Evolutionary conservation across 2,888 invertebrate genomes (phyloP).

Genomic region (Saturnia japonica): DNA sequence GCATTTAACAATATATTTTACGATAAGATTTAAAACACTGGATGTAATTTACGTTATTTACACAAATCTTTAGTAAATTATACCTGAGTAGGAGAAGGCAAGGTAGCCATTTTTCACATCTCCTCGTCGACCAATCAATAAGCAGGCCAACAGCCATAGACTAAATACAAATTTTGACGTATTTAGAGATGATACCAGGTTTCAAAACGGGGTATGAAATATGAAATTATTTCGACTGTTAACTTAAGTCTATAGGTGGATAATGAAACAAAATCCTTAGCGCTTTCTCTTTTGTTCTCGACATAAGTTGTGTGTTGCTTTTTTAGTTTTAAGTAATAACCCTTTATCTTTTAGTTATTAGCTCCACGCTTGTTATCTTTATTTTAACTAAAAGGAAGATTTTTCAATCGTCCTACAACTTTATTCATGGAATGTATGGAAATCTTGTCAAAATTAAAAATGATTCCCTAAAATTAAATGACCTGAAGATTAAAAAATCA

Average conservation of each 20-base stretch:
- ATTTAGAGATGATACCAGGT: constrained; percentile 1
- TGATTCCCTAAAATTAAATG: no score
- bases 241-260: neutral
- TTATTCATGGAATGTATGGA: no score
- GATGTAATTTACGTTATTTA: constrained; percentile 45
- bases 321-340: no score
- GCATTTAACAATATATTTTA: constrained; percentile 43
- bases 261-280: no score
- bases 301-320: no score
- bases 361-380: no score
- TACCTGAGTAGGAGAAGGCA: constrained; percentile 94
- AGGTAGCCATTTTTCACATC: constrained; percentile 90
- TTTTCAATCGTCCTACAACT: no score
- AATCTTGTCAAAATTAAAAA: no score
- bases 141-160: constrained; percentile 58
- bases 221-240: neutral
- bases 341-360: no score
- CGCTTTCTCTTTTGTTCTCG: no score
- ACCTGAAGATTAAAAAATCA: no score
- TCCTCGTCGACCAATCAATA: constrained; percentile 82
- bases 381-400: no score
- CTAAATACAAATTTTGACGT: constrained; percentile 54
- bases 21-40: constrained; percentile 29
- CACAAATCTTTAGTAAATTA: constrained; percentile 64
- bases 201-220: neutral